These are phyloP conservation scores for Branchellion lobata DNA, from an alignment of 2,888 invertebrate species.

Conservation along the genomic window DNA sequence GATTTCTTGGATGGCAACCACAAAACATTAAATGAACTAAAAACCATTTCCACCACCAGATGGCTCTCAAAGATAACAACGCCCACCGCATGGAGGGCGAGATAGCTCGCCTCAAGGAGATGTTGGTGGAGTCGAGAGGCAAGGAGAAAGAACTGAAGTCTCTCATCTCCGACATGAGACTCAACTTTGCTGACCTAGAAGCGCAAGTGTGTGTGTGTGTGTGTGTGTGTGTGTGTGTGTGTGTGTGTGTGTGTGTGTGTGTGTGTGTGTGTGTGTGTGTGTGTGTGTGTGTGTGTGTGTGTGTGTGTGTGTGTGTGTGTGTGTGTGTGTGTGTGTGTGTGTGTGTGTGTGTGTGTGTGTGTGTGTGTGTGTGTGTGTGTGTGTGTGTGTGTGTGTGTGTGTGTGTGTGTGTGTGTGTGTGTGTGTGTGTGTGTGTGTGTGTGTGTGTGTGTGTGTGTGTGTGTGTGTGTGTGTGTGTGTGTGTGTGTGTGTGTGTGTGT, in stretches of 20 bases:
- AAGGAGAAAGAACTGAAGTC: slow-evolving; percentile 47
- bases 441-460: neutral
- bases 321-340: neutral
- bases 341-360: slow-evolving; percentile 10
- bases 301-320: neutral
- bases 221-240: neutral
- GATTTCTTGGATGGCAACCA: no score
- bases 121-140: slow-evolving; percentile 39
- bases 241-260: slow-evolving; percentile 27
- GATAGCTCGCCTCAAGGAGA: slow-evolving; percentile 42
- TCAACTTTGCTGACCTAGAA: slow-evolving; percentile 39
- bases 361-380: neutral
- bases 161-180: slow-evolving; percentile 45
- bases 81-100: slow-evolving; percentile 40
- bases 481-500: neutral
- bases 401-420: neutral
- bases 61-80: slow-evolving; percentile 37
- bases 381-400: neutral
- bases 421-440: neutral
- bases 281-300: slow-evolving; percentile 15
- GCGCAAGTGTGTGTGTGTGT: slow-evolving; percentile 22
- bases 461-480: neutral
- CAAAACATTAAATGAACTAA: no score
- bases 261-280: slow-evolving; percentile 23
- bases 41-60: slow-evolving; percentile 22